Evolutionary conservation across 2,113 vertebrate genomes (phyloP).

Genomic region (Rhombomys opimus): DNA sequence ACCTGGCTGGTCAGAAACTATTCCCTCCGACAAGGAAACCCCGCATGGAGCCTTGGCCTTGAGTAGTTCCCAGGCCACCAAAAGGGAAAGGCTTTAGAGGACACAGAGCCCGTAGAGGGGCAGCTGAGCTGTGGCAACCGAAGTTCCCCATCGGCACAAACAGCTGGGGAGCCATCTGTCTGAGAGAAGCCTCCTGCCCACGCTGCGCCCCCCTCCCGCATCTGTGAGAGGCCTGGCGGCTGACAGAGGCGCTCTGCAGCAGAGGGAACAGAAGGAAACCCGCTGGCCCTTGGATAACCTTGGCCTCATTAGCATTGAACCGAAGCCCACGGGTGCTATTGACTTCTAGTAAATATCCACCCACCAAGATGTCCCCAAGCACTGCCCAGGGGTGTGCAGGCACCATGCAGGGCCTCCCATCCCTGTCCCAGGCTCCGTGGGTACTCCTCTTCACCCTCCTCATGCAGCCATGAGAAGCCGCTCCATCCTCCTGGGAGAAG

Average conservation of each 20-base stretch:
- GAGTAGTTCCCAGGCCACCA: not conserved
- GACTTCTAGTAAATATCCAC: constrained; percentile 80
- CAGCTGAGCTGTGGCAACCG: constrained; percentile 54
- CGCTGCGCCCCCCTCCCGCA: constrained; percentile 24
- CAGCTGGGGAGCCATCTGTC: constrained; percentile 83
- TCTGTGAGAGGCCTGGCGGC: constrained; percentile 64
- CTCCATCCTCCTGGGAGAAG: constrained; percentile 18
- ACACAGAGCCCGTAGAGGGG: constrained; percentile 54
- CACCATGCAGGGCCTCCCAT: constrained; percentile 41
- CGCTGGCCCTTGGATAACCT: constrained; percentile 82
- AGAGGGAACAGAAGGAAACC: constrained; percentile 79
- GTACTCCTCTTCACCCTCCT: not conserved
- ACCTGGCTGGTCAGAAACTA: not conserved
- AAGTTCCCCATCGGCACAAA: constrained; percentile 77
- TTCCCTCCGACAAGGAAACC: too few species aligned
- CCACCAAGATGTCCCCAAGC: constrained; percentile 71
- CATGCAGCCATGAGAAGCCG: constrained; percentile 28
- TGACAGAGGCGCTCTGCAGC: constrained; percentile 60
- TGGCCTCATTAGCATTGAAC: constrained; percentile 83
- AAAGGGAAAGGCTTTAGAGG: constrained; percentile 58
- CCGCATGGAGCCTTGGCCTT: not conserved
- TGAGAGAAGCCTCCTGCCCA: constrained; percentile 67
- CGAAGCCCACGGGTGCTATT: constrained; percentile 76
- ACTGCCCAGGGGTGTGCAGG: constrained; percentile 62
- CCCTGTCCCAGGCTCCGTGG: not conserved